A percentile compares a stretch with the other conserved stretches of the same genome.
These are phyloP conservation scores for Drosophila ohnishii DNA, from an alignment of 1,140 invertebrate genomes.

Conservation along the genomic window DNA sequence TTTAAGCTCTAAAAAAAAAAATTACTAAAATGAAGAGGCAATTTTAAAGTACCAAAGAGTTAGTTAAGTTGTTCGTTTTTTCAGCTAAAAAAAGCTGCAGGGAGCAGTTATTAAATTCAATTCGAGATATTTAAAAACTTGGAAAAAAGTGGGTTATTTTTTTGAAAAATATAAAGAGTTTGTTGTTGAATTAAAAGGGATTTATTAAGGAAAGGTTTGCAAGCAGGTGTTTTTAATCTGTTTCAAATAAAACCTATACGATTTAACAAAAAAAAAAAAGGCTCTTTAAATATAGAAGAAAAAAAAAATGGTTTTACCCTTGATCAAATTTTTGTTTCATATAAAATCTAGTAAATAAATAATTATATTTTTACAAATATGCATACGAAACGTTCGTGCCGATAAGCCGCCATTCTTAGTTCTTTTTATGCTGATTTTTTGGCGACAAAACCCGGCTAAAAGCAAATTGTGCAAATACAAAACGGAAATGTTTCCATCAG, in stretches of 20 bases:
- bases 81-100: too few species aligned
- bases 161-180: neutral
- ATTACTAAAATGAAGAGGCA: neutral
- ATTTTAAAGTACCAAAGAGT: neutral
- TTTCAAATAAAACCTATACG: too few species aligned
- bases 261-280: too few species aligned
- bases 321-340: neutral
- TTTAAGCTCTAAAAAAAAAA: neutral
- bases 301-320: too few species aligned
- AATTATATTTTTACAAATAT: slow-evolving; percentile 28
- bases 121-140: neutral
- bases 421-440: slow-evolving; percentile 19
- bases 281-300: too few species aligned
- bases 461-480: slow-evolving; percentile 73
- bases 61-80: neutral
- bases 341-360: neutral
- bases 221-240: too few species aligned
- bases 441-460: slow-evolving; percentile 24
- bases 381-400: slow-evolving; percentile 36
- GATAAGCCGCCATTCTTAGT: neutral
- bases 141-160: neutral
- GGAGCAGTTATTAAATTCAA: neutral
- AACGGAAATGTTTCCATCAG: slow-evolving; percentile 70
- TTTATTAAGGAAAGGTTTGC: neutral
- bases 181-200: neutral